Base-by-base conservation (phyloP, 1,140 invertebrate genomes). In the Drosophila kurseongensis region DNA sequence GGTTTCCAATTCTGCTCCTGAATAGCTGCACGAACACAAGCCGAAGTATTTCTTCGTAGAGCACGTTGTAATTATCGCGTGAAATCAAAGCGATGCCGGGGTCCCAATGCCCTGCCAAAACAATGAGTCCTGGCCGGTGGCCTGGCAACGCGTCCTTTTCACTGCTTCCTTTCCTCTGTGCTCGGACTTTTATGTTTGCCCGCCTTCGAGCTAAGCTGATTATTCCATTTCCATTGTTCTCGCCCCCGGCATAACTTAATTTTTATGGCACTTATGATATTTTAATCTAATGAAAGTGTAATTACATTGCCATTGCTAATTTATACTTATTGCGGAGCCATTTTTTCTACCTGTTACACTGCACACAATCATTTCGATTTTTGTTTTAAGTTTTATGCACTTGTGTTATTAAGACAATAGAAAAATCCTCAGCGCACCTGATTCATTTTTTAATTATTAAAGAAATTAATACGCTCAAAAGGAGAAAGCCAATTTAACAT, bases 261-360 rank as follows among this genome's bases (percentile, higher is more conserved):
- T 78, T 76, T 78, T 76, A 65, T 85, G 82, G 75, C 69, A 68
- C 47, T 71, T 68, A 79, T 82, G 69, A 76, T 78, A 88, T 82
- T 86, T 83, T 76, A 88, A 86, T 86, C 61, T 62, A 76, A 79
- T 83, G 69, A 88, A 88, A 73, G 62, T 72, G 82, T 86, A 88
- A 86, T 78, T 78, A 82, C 73, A 69, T 63, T 50, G 52, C 63
- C 67, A 62, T 51, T 66, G 74, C 73, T 69, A 61, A 58, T 71
- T 72, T 45, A 66, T 83, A 88, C 82, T 86, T 48, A 78, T 74
- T 44, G 41, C 42, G 50, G 4, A 35, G 29, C n/a, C 8, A 51
- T 35, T 51, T 16, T 2, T 51, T 29, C 14, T 32, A 50, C 47
- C 23, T 7, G 23, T 13, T 29, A 32, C 47, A 48, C 47, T 48